Conservation (phyloP, 1,140 invertebrate genomes). For the Littorina saxatilis region DNA sequence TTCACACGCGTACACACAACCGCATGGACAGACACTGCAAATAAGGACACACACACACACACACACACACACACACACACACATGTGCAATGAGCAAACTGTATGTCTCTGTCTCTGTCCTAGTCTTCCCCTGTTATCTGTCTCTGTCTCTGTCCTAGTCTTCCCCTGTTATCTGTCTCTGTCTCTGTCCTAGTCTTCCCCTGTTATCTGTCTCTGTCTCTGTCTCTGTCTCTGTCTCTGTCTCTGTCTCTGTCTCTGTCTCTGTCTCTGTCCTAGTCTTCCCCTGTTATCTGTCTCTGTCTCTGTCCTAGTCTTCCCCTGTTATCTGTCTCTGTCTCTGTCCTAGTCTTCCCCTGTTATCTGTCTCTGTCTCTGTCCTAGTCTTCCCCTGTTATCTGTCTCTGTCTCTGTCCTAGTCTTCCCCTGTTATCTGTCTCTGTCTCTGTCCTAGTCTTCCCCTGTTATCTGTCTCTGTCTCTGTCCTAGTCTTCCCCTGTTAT, state of each 20-base stretch:
- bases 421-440: no score
- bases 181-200: neutral
- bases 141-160: neutral
- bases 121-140: no score
- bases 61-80: neutral
- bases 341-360: neutral
- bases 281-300: neutral
- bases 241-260: constrained; percentile 5
- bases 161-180: neutral
- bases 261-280: neutral
- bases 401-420: no score
- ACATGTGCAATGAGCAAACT: neutral
- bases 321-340: neutral
- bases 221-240: neutral
- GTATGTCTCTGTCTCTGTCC: neutral
- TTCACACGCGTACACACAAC: neutral
- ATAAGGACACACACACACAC: constrained; percentile 8
- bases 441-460: neutral
- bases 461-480: neutral
- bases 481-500: no score
- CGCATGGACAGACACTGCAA: no score
- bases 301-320: neutral
- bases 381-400: no score
- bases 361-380: no score
- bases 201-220: neutral